Evolutionary conservation across 2,888 invertebrate genomes (phyloP).

Genomic region (Plagodis dolabraria): DNA sequence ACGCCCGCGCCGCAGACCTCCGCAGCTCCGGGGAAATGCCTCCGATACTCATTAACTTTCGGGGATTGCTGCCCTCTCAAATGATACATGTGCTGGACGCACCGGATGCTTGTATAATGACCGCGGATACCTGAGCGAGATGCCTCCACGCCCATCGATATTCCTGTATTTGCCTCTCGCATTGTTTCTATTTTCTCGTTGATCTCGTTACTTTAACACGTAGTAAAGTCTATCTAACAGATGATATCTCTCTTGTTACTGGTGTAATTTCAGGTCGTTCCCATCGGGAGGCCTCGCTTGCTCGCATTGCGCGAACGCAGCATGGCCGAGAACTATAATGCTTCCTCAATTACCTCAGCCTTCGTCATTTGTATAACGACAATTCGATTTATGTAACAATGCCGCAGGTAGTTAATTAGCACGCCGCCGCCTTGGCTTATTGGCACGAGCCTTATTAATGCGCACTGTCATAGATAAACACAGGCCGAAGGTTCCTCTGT

Average conservation of each 20-base stretch:
- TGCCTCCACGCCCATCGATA: slow-evolving; percentile 44
- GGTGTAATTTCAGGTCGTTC: slow-evolving; percentile 76
- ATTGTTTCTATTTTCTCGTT: slow-evolving; percentile 43
- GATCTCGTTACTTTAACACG: slow-evolving; percentile 39
- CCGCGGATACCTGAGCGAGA: slow-evolving; percentile 42
- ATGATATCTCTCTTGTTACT: slow-evolving; percentile 54
- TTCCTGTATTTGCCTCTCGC: slow-evolving; percentile 33
- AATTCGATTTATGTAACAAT: slow-evolving; percentile 51
- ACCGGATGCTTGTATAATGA: slow-evolving; percentile 77
- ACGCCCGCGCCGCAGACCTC: slow-evolving; percentile 63
- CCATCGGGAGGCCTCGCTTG: slow-evolving; percentile 57
- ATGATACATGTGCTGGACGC: slow-evolving; percentile 73
- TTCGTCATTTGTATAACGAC: slow-evolving; percentile 51
- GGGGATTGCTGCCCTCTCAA: slow-evolving; percentile 65
- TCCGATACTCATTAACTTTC: slow-evolving; percentile 79
- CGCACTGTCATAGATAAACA: slow-evolving; percentile 50
- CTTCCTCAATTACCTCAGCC: slow-evolving; percentile 55
- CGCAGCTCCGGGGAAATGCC: slow-evolving; percentile 73
- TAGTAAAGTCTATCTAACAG: slow-evolving; percentile 25
- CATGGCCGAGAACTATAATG: slow-evolving; percentile 37
- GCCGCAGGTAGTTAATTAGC: slow-evolving; percentile 46
- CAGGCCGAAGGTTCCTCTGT: slow-evolving; percentile 56
- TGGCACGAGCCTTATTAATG: slow-evolving; percentile 54
- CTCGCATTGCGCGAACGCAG: slow-evolving; percentile 55
- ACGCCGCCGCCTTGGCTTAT: slow-evolving; percentile 42